These are phyloP conservation scores for Ciconia maguari DNA, from an alignment of 2,113 vertebrate species.

Conservation along the genomic window DNA sequence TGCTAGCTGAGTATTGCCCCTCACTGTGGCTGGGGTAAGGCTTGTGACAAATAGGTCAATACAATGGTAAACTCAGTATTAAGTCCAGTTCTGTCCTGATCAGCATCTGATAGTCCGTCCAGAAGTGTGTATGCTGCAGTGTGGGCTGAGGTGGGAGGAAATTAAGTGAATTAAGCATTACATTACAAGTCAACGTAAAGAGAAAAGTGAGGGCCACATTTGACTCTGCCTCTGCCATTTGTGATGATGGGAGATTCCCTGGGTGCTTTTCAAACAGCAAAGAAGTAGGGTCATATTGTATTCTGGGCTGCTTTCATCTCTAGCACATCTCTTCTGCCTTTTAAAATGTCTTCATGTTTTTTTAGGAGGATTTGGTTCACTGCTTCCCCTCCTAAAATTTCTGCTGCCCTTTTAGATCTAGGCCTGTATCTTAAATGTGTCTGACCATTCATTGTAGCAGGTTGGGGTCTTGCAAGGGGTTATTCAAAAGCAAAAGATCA, in stretches of 20 bases:
- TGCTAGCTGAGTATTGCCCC: background rate
- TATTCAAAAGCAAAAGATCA: background rate
- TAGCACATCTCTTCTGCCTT: background rate
- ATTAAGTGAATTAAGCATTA: rapidly evolving
- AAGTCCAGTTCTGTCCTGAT: background rate
- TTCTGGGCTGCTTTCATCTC: background rate
- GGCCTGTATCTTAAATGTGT: rapidly evolving
- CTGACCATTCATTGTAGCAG: rapidly evolving
- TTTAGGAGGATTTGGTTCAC: background rate
- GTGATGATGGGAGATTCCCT: background rate
- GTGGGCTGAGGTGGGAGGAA: background rate
- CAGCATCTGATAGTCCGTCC: background rate
- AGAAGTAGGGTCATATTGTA: rapidly evolving
- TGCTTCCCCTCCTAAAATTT: background rate
- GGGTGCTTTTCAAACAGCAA: background rate
- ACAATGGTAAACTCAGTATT: background rate
- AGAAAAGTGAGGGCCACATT: background rate
- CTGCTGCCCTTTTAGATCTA: background rate
- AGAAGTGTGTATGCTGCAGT: background rate
- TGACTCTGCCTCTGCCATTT: background rate
- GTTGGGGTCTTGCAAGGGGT: background rate
- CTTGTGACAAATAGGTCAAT: background rate
- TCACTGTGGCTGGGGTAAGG: background rate
- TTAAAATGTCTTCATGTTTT: rapidly evolving
- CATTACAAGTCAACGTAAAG: background rate